These are phyloP conservation scores for Brachyalestes nurse DNA, from an alignment of 2,797 vertebrate species.

Conservation along the genomic window DNA sequence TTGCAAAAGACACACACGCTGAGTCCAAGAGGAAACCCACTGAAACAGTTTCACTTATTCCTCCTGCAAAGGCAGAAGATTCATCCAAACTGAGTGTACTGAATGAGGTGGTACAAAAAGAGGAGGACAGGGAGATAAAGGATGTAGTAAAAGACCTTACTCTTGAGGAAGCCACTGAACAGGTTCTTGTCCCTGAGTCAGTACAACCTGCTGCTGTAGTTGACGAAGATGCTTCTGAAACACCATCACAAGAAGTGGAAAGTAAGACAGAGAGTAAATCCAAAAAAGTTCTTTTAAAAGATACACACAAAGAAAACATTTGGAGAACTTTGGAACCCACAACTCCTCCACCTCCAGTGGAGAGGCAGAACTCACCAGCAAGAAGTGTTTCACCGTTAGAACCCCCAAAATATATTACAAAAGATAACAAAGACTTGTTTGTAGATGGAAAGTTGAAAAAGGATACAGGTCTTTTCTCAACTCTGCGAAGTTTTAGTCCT, in stretches of 20 bases:
- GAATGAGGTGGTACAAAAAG: slow-evolving; percentile 20
- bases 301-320: slow-evolving; percentile 38
- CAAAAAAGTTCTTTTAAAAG: slow-evolving; percentile 35
- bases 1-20: slow-evolving; percentile 12
- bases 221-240: slow-evolving; percentile 5
- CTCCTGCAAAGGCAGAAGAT: slow-evolving; percentile 41
- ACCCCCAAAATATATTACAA: slow-evolving; percentile 44
- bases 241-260: slow-evolving; percentile 5
- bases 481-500: slow-evolving; percentile 70
- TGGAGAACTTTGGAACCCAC: slow-evolving; percentile 32
- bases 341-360: slow-evolving; percentile 31
- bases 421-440: slow-evolving; percentile 38
- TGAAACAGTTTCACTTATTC: slow-evolving; percentile 13
- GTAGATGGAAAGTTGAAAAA: slow-evolving; percentile 30
- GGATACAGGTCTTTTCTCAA: slow-evolving; percentile 52
- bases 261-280: neutral
- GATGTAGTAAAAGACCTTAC: neutral
- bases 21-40: neutral
- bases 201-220: neutral
- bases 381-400: slow-evolving; percentile 55
- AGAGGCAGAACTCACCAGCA: slow-evolving; percentile 22
- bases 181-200: slow-evolving; percentile 9
- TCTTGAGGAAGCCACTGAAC: neutral
- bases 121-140: slow-evolving; percentile 11
- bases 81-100: slow-evolving; percentile 33